Evolutionary conservation across 2,797 vertebrate species (phyloP).

Genomic region (Leucoraja ocellata): DNA sequence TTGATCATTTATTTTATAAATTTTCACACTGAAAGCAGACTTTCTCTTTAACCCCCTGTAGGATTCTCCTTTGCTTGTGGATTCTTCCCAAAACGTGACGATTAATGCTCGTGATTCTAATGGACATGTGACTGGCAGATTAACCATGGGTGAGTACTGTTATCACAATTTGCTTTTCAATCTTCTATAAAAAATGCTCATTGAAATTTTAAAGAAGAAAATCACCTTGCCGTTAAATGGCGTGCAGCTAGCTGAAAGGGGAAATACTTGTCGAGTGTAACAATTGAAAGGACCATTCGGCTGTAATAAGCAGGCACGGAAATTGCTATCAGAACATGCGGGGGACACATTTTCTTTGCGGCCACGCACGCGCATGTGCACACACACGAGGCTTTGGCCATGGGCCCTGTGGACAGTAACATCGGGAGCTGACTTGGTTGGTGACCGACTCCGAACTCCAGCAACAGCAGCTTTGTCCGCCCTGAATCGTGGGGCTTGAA

Average conservation of each 20-base stretch:
- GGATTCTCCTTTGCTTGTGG: conserved; percentile 77
- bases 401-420: too few relatives aligned
- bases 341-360: too few relatives aligned
- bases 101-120: conserved; percentile 76
- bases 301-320: background rate
- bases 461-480: too few relatives aligned
- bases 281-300: background rate
- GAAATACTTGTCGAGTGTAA: background rate
- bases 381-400: too few relatives aligned
- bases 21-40: conserved; percentile 21
- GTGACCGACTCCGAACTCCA: too few relatives aligned
- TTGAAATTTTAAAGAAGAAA: background rate
- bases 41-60: conserved; percentile 47
- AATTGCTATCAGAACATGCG: too few relatives aligned
- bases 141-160: conserved; percentile 79
- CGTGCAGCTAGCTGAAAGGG: too few relatives aligned
- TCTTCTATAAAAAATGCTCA: background rate
- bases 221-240: background rate
- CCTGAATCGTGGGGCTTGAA: too few relatives aligned
- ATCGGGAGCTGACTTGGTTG: too few relatives aligned
- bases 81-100: conserved; percentile 79
- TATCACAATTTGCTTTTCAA: background rate
- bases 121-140: conserved; percentile 77
- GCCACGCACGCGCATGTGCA: too few relatives aligned
- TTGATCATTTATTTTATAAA: background rate